Evolutionary conservation across 1,140 invertebrate species (phyloP), one percentile per base, ranked within the genome.

Genomic region (Harpegnathos saltator): DNA sequence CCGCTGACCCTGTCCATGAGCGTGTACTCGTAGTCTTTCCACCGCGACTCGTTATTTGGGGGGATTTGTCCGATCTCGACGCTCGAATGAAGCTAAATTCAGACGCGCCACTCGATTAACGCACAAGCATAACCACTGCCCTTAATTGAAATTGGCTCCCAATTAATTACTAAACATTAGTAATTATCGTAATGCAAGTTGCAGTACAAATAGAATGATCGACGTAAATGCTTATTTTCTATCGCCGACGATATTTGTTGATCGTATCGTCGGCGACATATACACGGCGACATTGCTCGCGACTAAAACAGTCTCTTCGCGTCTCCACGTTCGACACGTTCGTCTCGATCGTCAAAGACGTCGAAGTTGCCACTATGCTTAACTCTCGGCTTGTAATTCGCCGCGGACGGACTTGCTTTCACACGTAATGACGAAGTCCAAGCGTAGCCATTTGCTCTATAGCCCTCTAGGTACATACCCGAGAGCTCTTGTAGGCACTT

Each of bases 351-450:
- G 17, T 69, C 59, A 50, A 73, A 73, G 61, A 73, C 33, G 33
- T 59, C 44, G 7, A 24, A 63, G 26, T 78, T 59, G 81, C 38
- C 66, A 48, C 33, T 88, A 52, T 17, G 33, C 14, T 24, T 48
- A 71, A 66, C 56, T 63, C 24, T 61, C 48, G 22, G 19, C 14
- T 24, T 15, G 75, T 56, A 77, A 87, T 52, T 86, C 38, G 17
- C 56, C 69, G 38, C 26, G 17, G 62, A 69, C 38, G 22, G 68
- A 84, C 71, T 82, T 66, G 72, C 56, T 73, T 74, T 58, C 73
- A 19, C 61, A 66, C 82, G 75, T 75, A 82, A 52, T 68, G 54
- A 85, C 83, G 33, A 82, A 74, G 68, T 85, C 63, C 80, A n/a
- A 72, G 72, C 74, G 48, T 61, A 24, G 54, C 74, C 63, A 82